phyloP scores from a whole-genome alignment of 2,797 vertebrate genomes.

The Anguilla anguilla region DNA sequence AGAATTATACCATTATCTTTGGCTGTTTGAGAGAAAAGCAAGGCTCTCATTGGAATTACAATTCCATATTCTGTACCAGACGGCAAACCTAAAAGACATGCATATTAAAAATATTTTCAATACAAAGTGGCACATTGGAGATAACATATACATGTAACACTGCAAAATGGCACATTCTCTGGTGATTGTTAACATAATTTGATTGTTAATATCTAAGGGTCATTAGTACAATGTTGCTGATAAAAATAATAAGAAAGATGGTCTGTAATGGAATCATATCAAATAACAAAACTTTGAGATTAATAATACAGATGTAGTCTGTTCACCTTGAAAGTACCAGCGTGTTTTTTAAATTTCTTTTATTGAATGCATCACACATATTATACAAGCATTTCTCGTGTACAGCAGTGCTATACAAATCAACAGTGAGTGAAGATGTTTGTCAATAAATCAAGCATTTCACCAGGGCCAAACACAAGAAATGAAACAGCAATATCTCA shows the following conservation, averaged over 20 bases:
- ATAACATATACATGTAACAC: background rate
- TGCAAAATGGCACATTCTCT: background rate
- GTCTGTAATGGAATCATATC: background rate
- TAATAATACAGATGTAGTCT: background rate
- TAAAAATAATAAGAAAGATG: background rate
- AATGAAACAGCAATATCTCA: background rate
- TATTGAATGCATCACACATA: background rate
- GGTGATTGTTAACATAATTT: background rate
- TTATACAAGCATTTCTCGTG: background rate
- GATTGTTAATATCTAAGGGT: no score
- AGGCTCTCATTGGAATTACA: background rate
- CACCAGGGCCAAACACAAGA: background rate
- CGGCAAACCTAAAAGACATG: background rate
- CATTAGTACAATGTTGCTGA: background rate
- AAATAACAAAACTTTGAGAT: background rate
- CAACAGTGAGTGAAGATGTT: background rate
- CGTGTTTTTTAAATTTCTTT: background rate
- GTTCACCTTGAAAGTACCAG: background rate
- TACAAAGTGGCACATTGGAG: background rate
- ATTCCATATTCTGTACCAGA: background rate
- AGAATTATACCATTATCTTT: background rate
- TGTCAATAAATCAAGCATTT: background rate
- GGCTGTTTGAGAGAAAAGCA: background rate
- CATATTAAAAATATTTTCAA: background rate
- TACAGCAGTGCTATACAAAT: background rate